Evolutionary conservation across 1,140 invertebrate genomes (phyloP).

Genomic region (Euglossa dilemma): DNA sequence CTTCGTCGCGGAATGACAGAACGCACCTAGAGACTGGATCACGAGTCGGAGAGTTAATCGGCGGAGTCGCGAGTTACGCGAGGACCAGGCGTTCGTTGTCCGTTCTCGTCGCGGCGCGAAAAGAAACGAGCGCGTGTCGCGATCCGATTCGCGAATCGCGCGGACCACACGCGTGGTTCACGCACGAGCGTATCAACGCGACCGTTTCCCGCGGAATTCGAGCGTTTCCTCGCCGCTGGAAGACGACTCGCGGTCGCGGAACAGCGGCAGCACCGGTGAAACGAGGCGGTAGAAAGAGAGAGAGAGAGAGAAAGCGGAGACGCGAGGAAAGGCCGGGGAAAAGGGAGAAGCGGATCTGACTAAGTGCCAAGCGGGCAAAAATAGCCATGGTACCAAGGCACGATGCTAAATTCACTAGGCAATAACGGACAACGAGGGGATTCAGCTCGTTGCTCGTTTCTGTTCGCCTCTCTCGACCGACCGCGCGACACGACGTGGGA

Average conservation of each 20-base stretch:
- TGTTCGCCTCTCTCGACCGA: background rate
- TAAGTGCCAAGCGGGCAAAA: slow-evolving; percentile 66
- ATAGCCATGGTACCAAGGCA: slow-evolving; percentile 61
- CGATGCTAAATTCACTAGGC: slow-evolving; percentile 61
- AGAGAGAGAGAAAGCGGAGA: background rate
- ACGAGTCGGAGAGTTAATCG: background rate
- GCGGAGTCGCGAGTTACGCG: background rate
- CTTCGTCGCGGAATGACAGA: too few species aligned
- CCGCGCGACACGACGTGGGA: background rate
- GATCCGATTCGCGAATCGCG: too few species aligned
- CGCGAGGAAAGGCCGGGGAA: background rate
- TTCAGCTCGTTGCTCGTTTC: background rate
- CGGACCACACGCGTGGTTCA: slow-evolving; percentile 45
- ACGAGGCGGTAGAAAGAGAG: background rate
- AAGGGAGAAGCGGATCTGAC: slow-evolving; percentile 54
- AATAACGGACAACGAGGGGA: slow-evolving; percentile 50
- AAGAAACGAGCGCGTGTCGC: too few species aligned
- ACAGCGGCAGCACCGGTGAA: background rate
- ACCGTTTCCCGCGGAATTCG: slow-evolving; percentile 50
- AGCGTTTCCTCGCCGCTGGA: slow-evolving; percentile 47
- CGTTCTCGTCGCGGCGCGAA: too few species aligned
- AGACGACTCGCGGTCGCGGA: background rate
- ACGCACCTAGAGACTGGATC: too few species aligned
- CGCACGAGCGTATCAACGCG: background rate
- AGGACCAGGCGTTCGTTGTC: background rate